Conservation (phyloP, 2,888 invertebrate genomes). For the Malthinus seriepunctatus region DNA sequence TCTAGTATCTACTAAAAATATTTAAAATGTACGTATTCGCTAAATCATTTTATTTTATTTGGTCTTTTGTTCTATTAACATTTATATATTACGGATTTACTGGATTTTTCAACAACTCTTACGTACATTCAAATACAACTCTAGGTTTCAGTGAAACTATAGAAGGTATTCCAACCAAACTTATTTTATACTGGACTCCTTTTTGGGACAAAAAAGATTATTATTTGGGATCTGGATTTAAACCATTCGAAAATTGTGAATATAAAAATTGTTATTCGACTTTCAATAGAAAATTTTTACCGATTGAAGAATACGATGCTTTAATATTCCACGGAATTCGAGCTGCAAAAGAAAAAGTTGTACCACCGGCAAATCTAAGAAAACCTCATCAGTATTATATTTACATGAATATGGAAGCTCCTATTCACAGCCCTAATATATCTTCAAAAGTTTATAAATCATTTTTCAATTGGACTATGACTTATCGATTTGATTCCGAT, state of each 20-base stretch:
- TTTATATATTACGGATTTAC: too few species aligned
- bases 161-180: too few species aligned
- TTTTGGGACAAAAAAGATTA: conserved; percentile 36
- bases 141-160: too few species aligned
- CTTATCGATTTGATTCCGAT: conserved; percentile 55
- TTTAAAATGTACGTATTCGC: too few species aligned
- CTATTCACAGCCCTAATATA: conserved; percentile 35
- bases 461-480: conserved; percentile 64
- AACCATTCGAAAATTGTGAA: conserved; percentile 44
- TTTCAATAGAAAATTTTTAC: conserved; percentile 45
- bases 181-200: conserved; percentile 41
- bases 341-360: conserved; percentile 24
- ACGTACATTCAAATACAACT: too few species aligned
- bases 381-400: conserved; percentile 55
- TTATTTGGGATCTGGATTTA: conserved; percentile 32
- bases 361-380: conserved; percentile 53
- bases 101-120: too few species aligned
- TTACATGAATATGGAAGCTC: conserved; percentile 57
- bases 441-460: conserved; percentile 40
- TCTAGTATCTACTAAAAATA: too few species aligned
- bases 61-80: too few species aligned
- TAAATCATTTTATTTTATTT: too few species aligned
- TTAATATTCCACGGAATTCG: conserved; percentile 58
- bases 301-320: conserved; percentile 56
- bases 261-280: conserved; percentile 56